Evolutionary conservation across 2,797 vertebrate species (phyloP), one percentile per base, ranked within the genome.

Genomic region (Myoxocephalus aenaeus): DNA sequence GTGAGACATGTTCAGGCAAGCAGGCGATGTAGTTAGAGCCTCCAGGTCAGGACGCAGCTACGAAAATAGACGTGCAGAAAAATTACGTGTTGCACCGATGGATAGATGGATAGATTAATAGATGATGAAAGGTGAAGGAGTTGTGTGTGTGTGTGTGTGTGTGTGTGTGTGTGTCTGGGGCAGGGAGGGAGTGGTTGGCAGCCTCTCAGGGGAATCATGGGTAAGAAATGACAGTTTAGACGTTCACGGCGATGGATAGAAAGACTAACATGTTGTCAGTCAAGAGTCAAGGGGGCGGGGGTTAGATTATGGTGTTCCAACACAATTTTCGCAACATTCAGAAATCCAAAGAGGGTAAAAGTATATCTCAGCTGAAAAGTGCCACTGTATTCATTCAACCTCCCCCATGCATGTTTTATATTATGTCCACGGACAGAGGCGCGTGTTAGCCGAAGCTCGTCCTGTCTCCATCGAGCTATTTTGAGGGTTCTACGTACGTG

Each of bases 51-150:
- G 68, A 54, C 42, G 34, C 32, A 15, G 62, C 65, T 17, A 54
- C 51, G 32, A 69, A 80, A 86, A 82, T 75, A 84, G 68, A 62
- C 11, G 10, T 22, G 22, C 27, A 58, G 54, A 70, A 83, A 83
- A 82, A 81, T 72, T 17, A 75, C 70, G 74, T 63, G 71, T 57
- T 76, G 10, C 50, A 22, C 12, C 44, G 73, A 86, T 32, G 4
- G 63, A 70, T 7, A 50, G 48, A 86, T 32, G 4, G 59, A 70
- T 9, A 50, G 48, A 77, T n/a, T 48, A 68, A 79, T 78, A 29
- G 83, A 79, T 25, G 68, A 53, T 77, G 63, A 57, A 18, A 68
- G 76, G 65, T 54, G 73, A 48, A 67, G 56, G 73, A 69, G 63
- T 53, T 22, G 20, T 13, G 40, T 42, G 40, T 42, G 40, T 42